phyloP scores from a whole-genome alignment of 2,113 vertebrate genomes.

The Cinclus mexicanus region DNA sequence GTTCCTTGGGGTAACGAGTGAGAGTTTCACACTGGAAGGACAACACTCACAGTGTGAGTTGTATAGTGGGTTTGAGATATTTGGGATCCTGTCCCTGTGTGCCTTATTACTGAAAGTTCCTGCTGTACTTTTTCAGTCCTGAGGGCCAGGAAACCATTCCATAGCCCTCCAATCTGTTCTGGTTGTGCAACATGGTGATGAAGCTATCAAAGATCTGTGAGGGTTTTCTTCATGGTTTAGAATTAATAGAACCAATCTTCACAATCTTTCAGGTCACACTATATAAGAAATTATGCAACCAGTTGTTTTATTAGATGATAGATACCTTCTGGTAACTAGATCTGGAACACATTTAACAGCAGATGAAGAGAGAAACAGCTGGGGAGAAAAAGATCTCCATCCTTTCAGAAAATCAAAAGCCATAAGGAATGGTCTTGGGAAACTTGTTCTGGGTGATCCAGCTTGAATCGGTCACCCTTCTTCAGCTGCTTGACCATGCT shows the following conservation, averaged over 20 bases:
- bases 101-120: not conserved
- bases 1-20: not conserved
- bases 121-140: not conserved
- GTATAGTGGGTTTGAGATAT: not conserved
- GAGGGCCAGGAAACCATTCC: not conserved
- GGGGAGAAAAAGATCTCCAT: not conserved
- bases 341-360: not conserved
- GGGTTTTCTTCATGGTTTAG: not conserved
- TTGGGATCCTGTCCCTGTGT: not conserved
- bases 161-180: not conserved
- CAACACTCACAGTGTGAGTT: not conserved
- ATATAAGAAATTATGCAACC: not conserved
- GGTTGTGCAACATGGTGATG: not conserved
- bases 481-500: not conserved
- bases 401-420: not conserved
- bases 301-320: not conserved
- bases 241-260: not conserved
- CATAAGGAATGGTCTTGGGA: not conserved
- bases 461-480: not conserved
- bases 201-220: not conserved
- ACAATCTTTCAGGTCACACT: not conserved
- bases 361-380: not conserved
- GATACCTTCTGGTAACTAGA: not conserved
- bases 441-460: not conserved
- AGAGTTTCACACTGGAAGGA: not conserved